Evolutionary conservation across 2,888 invertebrate genomes (phyloP), one percentile per base, ranked within the genome.

Genomic region (Cantharis lateralis): DNA sequence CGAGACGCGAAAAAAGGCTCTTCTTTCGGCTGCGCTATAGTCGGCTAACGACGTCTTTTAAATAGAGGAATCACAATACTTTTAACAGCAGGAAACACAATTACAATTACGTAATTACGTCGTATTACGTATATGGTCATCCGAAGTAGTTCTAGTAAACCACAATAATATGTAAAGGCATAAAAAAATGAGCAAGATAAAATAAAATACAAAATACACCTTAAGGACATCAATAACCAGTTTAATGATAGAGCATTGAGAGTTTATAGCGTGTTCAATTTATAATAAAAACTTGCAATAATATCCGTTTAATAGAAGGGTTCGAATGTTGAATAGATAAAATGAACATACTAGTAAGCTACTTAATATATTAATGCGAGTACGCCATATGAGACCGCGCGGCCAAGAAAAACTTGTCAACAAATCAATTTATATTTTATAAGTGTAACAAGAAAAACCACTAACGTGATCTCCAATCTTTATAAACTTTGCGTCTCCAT

Each of bases 351-450:
- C 48, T 48, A 48, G n/a, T 48, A 48, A 48, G 48, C 48, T 48
- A 48, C 48, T 48, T 48, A 48, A 48, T 73, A 82, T 79, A 80
- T 82, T 82, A 81, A 80, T 80, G 78, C 76, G 80, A 74, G 78
- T 78, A 80, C 82, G 80, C 82, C 80, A 80, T 82, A 83, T 81
- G 84, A 84, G 48, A n/a, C 48, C n/a, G n/a, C n/a, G 84, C 83
- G 82, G 81, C 82, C 74, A 64, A 68, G 72, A 86, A 86, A 86
- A 86, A 86, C 83, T 84, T 79, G 86, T 86, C 85, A 86, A 86
- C 85, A 84, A 85, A 84, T 86, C 85, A 85, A 86, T 86, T 85
- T 84, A 85, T 85, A 85, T 86, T 85, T 85, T 84, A 86, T 86
- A 84, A 85, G 85, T 86, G 85, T 84, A 82, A 84, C 83, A 74